phyloP scores from a whole-genome alignment of 2,888 invertebrate species.

The Diaperis boleti region DNA sequence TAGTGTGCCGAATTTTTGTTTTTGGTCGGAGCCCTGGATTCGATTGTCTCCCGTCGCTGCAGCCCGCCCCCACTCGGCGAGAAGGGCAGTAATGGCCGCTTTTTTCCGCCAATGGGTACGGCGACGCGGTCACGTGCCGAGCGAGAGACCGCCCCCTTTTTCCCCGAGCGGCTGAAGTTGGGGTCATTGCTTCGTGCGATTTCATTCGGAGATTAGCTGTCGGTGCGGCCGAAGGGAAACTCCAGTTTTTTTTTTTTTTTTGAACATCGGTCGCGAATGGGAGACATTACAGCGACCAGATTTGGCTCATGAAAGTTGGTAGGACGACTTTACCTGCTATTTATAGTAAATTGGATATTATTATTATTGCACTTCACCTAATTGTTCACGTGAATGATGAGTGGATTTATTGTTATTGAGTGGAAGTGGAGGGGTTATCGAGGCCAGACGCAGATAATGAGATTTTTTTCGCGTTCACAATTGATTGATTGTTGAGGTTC shows the following conservation, averaged over 20 bases:
- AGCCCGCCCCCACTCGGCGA: conserved; percentile 3
- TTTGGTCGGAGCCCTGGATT: conserved; percentile 7
- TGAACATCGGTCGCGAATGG: background rate
- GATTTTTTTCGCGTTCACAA: background rate
- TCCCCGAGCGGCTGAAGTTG: conserved; percentile 17
- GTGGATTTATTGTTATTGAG: conserved; percentile 7
- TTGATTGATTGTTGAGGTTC: conserved; percentile 13
- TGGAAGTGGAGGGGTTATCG: conserved; percentile 7
- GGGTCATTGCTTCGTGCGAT: conserved; percentile 38
- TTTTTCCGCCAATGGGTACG: conserved; percentile 9
- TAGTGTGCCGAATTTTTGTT: conserved; percentile 8
- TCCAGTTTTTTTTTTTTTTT: conserved; percentile 1
- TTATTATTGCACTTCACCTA: background rate
- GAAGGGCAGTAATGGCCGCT: conserved; percentile 26
- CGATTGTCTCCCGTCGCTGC: conserved; percentile 7
- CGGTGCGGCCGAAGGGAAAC: background rate
- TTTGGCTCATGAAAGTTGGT: background rate
- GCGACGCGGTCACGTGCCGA: conserved; percentile 11
- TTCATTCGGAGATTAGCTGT: conserved; percentile 25
- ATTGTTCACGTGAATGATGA: conserved; percentile 12
- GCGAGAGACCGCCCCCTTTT: background rate
- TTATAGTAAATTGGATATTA: conserved; percentile 12
- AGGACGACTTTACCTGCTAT: background rate
- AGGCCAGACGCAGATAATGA: conserved; percentile 16
- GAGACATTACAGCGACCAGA: conserved; percentile 3